Evolutionary conservation across 2,113 vertebrate species (phyloP), one percentile per base, ranked within the genome.

Genomic region (Labrus mixtus): DNA sequence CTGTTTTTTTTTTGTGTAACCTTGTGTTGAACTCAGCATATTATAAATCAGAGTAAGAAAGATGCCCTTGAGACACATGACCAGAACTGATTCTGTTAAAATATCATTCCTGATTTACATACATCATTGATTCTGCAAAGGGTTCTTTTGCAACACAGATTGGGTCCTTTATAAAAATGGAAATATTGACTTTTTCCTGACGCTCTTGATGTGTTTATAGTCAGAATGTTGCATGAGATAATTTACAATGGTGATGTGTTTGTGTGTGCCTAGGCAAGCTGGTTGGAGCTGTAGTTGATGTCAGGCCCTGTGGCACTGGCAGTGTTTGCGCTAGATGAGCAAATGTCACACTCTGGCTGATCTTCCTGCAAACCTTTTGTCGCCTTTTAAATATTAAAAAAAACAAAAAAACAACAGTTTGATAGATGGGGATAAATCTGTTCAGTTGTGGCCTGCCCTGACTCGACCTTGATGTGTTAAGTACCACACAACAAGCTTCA

Each of bases 41-140:
- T 22, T 50, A 85, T 83, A 56, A 83, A 83, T 80, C 71, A 65
- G 63, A 77, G 59, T 63, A 53, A 41, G 65, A 72, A 76, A 56
- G 70, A 65, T 43, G 50, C 83, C 65, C 79, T 61, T 29, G 76
- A 67, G 86, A 82, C 78, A 62, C 12, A 16, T 58, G 50, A 41
- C 64, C 46, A 55, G 78, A 71, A 65, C 81, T 64, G 76, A 79
- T 79, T 87, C 76, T 75, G 82, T 88, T 81, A 79, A 83, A 84
- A 61, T 20, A 82, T 80, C 83, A 81, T 64, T 1, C 19, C 48
- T 76, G 22, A 90, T 91, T 89, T 89, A 76, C 88, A 91, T 86
- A 76, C 39, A 79, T 76, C 55, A 80, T 46, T 66, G 83, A 89
- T 89, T 33, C 73, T 86, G 63, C 78, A 74, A 66, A 22, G 16